A percentile compares a stretch with the other conserved stretches of the same genome.
These are phyloP conservation scores for Athalia rosae DNA, from an alignment of 2,888 invertebrate genomes.

Conservation along the genomic window DNA sequence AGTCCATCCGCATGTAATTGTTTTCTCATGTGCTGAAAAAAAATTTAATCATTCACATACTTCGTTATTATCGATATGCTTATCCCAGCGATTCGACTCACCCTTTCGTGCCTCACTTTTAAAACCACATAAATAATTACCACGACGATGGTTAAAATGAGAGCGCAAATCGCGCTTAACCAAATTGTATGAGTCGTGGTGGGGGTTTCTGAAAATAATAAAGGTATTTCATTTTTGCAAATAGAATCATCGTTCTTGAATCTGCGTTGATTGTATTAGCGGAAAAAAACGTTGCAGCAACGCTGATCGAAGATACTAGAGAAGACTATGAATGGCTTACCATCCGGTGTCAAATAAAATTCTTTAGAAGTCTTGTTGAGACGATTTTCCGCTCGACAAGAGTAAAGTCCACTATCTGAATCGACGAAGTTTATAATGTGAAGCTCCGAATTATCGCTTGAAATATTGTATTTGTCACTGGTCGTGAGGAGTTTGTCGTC, in stretches of 20 bases:
- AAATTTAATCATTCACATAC: not conserved
- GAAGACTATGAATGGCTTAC: too few relatives aligned
- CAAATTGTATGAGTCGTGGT: constrained; percentile 56
- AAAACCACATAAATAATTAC: constrained; percentile 64
- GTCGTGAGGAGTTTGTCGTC: constrained; percentile 57
- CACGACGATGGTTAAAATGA: constrained; percentile 59
- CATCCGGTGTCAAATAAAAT: too few relatives aligned
- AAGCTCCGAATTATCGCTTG: constrained; percentile 71
- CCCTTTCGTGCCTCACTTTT: constrained; percentile 69
- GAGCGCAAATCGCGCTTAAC: constrained; percentile 59
- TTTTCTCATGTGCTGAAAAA: constrained; percentile 76
- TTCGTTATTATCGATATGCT: not conserved
- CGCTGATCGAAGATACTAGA: too few relatives aligned
- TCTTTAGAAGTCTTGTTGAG: constrained; percentile 68
- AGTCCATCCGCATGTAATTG: constrained; percentile 84
- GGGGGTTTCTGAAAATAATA: constrained; percentile 11
- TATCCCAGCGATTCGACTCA: constrained; percentile 53
- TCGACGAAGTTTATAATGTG: constrained; percentile 76
- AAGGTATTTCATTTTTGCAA: not conserved
- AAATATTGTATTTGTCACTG: constrained; percentile 66
- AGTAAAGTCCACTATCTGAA: constrained; percentile 77
- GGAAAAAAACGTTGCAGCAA: too few relatives aligned
- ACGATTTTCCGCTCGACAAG: constrained; percentile 76
- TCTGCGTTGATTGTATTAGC: too few relatives aligned
- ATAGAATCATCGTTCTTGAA: not conserved